These are phyloP conservation scores for Zeuzera pyrina DNA, from an alignment of 2,888 invertebrate genomes.

Conservation along the genomic window DNA sequence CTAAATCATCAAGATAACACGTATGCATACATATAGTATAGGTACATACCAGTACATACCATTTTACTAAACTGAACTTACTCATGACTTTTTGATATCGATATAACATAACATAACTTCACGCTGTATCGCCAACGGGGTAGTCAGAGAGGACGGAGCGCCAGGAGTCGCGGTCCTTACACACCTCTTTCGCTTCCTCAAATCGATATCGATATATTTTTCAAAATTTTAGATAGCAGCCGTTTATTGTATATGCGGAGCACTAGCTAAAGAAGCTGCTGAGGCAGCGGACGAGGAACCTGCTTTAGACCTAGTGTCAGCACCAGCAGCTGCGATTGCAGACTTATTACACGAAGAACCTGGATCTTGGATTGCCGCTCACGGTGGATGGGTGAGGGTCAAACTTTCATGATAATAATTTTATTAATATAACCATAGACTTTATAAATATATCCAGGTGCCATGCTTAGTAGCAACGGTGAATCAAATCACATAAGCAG, in stretches of 20 bases:
- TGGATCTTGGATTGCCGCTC: constrained; percentile 85
- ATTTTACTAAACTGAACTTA: no score
- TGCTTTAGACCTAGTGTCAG: constrained; percentile 60
- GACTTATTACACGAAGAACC: constrained; percentile 84
- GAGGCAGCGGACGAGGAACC: constrained; percentile 73
- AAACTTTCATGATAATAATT: not conserved
- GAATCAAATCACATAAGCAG: no score
- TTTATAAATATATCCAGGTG: no score
- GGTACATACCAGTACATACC: no score
- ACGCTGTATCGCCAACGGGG: no score
- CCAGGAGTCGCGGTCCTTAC: no score
- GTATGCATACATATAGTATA: no score
- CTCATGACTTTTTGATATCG: no score
- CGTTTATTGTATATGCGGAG: constrained; percentile 86
- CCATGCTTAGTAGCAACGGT: no score
- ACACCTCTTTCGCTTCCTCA: not conserved
- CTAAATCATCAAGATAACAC: no score
- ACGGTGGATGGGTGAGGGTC: constrained; percentile 88
- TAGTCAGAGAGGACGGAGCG: no score
- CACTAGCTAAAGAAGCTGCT: constrained; percentile 85
- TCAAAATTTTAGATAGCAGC: constrained; percentile 71
- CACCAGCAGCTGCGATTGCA: constrained; percentile 81
- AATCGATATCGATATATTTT: not conserved
- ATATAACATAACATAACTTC: no score
- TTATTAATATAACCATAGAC: not conserved